phyloP scores from a whole-genome alignment of 1,140 invertebrate genomes.

The Zaprionus ornatus region DNA sequence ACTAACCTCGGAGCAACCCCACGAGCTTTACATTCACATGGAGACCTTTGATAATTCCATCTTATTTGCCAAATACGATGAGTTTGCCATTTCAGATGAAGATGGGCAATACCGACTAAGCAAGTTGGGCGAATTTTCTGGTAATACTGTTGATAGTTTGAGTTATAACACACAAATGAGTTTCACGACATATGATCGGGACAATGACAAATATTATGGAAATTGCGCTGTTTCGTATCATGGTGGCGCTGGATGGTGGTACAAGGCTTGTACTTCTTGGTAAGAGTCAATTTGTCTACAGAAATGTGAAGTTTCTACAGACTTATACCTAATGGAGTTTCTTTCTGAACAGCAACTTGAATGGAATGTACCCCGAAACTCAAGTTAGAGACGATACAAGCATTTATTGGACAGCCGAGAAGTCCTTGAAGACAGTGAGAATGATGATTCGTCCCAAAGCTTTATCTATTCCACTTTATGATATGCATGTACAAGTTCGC shows the following conservation, averaged over 20 bases:
- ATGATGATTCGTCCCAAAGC: too few species aligned
- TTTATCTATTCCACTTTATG: too few species aligned
- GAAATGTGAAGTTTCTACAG: too few species aligned
- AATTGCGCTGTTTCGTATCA: neutral
- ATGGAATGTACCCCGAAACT: too few species aligned
- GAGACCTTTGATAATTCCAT: neutral
- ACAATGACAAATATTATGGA: neutral
- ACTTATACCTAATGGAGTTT: neutral
- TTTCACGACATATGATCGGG: neutral
- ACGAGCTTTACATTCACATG: neutral
- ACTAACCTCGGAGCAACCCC: neutral
- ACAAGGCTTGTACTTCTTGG: neutral
- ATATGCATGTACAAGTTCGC: too few species aligned
- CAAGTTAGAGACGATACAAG: too few species aligned
- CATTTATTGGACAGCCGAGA: too few species aligned
- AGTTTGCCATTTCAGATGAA: neutral
- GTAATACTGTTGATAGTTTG: neutral
- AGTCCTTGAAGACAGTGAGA: too few species aligned
- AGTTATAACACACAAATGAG: neutral
- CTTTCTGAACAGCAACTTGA: neutral
- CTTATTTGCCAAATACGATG: neutral
- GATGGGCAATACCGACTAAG: neutral
- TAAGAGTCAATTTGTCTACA: too few species aligned
- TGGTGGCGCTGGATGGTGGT: neutral
- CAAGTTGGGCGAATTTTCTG: neutral